Conservation (phyloP, 2,113 vertebrate species). For the Toxotes jaculatrix region DNA sequence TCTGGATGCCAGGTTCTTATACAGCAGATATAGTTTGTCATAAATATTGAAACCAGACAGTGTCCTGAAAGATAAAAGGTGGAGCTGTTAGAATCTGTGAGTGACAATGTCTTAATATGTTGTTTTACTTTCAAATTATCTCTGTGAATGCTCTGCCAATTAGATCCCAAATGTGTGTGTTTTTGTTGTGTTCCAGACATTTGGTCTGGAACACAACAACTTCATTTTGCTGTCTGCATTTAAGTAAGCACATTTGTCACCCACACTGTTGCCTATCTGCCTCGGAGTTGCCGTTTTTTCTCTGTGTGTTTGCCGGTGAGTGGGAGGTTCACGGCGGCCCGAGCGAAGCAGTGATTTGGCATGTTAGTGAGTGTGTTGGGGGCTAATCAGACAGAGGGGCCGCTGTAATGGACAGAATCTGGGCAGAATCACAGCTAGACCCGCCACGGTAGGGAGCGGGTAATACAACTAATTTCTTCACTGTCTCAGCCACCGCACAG, state of each 20-base stretch:
- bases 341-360: conserved; percentile 98
- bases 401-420: conserved; percentile 99
- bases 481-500: conserved; percentile 89
- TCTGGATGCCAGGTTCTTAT: background rate
- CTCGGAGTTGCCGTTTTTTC: conserved; percentile 38
- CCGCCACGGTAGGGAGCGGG: conserved; percentile 88
- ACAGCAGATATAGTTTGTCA: background rate
- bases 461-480: conserved; percentile 99
- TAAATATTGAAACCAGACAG: background rate
- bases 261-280: conserved; percentile 34
- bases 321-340: conserved; percentile 86
- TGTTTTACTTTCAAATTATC: conserved; percentile 37
- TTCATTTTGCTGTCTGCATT: conserved; percentile 47
- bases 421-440: conserved; percentile 98
- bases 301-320: conserved; percentile 72
- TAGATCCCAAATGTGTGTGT: background rate
- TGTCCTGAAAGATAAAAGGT: background rate
- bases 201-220: conserved; percentile 43
- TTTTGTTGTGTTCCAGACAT: conserved; percentile 18
- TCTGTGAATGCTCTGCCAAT: background rate
- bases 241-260: conserved; percentile 49
- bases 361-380: conserved; percentile 99
- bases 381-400: conserved; percentile 97
- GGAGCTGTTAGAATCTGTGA: background rate
- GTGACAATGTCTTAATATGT: conserved; percentile 22